phyloP scores from a whole-genome alignment of 1,140 invertebrate genomes.

The Bombus huntii region DNA sequence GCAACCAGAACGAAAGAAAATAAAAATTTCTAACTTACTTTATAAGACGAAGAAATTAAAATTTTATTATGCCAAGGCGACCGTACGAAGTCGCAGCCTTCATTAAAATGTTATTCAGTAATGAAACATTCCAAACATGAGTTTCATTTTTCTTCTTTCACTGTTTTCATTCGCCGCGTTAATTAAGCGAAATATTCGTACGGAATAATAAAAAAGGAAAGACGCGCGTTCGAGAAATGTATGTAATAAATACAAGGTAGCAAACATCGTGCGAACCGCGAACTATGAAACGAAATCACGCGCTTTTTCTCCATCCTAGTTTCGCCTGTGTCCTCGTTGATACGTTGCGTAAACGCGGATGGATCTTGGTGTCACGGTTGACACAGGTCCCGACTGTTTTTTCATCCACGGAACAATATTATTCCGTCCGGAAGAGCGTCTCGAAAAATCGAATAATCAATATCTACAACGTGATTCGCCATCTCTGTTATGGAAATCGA shows the following conservation, averaged over 20 bases:
- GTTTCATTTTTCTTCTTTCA: background rate
- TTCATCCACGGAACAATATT: constrained; percentile 39
- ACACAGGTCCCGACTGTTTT: constrained; percentile 18
- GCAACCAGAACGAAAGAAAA: background rate
- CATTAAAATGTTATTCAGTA: constrained; percentile 29
- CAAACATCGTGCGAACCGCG: background rate
- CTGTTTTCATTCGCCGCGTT: background rate
- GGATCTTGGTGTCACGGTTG: constrained; percentile 9
- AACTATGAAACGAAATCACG: constrained; percentile 22
- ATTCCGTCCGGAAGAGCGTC: constrained; percentile 7
- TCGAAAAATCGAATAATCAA: constrained; percentile 60
- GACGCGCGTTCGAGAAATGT: background rate
- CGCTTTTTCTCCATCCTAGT: background rate
- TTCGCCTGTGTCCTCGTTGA: background rate
- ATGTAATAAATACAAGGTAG: background rate
- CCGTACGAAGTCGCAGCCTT: background rate
- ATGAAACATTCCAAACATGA: constrained; percentile 36
- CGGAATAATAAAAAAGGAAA: background rate
- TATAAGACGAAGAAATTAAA: too few species aligned
- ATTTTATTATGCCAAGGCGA: too few species aligned
- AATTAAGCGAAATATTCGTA: constrained; percentile 32
- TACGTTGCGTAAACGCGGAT: constrained; percentile 17
- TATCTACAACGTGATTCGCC: constrained; percentile 52
- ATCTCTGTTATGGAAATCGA: constrained; percentile 57
- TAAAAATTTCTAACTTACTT: too few species aligned